A percentile compares a stretch with the other conserved stretches of the same genome.
These are phyloP conservation scores for Holothuria scabra DNA, from an alignment of 53 echinoderm and acorn worm genomes.

Conservation along the genomic window DNA sequence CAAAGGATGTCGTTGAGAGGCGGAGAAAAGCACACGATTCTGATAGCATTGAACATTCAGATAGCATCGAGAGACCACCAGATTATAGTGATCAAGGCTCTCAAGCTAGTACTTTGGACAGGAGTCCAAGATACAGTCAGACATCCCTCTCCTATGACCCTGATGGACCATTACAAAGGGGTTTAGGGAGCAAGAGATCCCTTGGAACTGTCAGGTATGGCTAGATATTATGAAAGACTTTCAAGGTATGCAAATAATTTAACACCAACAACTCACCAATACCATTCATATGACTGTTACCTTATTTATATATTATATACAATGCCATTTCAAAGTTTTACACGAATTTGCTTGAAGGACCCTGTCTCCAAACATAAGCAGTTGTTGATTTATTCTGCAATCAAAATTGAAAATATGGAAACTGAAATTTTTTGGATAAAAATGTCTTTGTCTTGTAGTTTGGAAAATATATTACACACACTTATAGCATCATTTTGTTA, in stretches of 20 bases:
- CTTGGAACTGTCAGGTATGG: slow-evolving; percentile 88
- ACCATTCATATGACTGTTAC: too few species aligned
- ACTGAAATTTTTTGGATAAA: too few species aligned
- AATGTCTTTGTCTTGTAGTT: too few species aligned
- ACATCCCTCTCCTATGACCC: slow-evolving; percentile 53
- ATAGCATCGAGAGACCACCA: slow-evolving; percentile 38
- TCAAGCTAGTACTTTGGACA: slow-evolving; percentile 65
- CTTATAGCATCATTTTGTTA: too few species aligned
- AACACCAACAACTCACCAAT: background rate
- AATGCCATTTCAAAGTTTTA: too few species aligned
- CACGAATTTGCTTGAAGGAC: too few species aligned
- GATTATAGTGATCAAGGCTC: slow-evolving; percentile 85
- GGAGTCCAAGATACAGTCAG: slow-evolving; percentile 33
- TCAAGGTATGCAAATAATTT: background rate
- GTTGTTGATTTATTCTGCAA: too few species aligned
- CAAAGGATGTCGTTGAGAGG: slow-evolving; percentile 24
- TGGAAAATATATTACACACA: too few species aligned
- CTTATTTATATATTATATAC: too few species aligned
- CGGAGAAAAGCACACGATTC: slow-evolving; percentile 27
- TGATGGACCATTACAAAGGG: slow-evolving; percentile 36
- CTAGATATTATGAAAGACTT: background rate
- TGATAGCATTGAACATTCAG: slow-evolving; percentile 66
- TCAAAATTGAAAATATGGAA: too few species aligned
- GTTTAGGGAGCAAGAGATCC: slow-evolving; percentile 77
- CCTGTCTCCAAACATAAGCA: too few species aligned